Conservation (phyloP, 2,888 invertebrate genomes). For the Laspeyria flexula region DNA sequence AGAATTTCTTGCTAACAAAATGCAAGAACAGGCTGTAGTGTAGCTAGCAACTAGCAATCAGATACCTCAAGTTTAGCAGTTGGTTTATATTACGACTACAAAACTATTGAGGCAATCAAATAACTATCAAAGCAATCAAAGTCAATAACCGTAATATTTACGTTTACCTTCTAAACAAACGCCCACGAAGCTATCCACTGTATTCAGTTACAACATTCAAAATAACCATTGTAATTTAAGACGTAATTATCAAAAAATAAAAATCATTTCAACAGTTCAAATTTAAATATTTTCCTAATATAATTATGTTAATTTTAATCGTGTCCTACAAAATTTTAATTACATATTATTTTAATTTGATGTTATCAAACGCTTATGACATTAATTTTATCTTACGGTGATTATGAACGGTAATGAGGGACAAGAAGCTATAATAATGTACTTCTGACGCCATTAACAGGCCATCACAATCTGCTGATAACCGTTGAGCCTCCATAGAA, state of each 20-base stretch:
- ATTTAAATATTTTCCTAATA: conserved; percentile 44
- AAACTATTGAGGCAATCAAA: too few relatives aligned
- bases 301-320: conserved; percentile 42
- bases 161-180: not conserved
- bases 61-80: too few relatives aligned
- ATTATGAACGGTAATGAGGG: conserved; percentile 12
- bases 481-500: conserved; percentile 3
- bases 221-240: conserved; percentile 2
- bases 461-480: conserved; percentile 3
- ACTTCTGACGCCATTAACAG: conserved; percentile 19
- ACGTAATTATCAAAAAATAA: conserved; percentile 12
- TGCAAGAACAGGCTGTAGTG: too few relatives aligned
- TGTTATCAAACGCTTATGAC: conserved; percentile 22
- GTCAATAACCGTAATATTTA: not conserved
- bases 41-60: too few relatives aligned
- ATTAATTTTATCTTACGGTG: conserved; percentile 15
- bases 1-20: too few relatives aligned
- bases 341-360: conserved; percentile 34
- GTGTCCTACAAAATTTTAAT: conserved; percentile 44
- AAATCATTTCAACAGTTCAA: conserved; percentile 23
- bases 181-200: not conserved
- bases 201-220: conserved; percentile 1
- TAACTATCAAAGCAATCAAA: too few relatives aligned
- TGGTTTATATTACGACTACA: too few relatives aligned
- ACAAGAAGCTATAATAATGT: conserved; percentile 13